Percentiles rank a stretch among this genome's conserved stretches.
These are phyloP conservation scores for Ganaspis sp. DNA, from an alignment of 1,140 invertebrate genomes.

Conservation along the genomic window DNA sequence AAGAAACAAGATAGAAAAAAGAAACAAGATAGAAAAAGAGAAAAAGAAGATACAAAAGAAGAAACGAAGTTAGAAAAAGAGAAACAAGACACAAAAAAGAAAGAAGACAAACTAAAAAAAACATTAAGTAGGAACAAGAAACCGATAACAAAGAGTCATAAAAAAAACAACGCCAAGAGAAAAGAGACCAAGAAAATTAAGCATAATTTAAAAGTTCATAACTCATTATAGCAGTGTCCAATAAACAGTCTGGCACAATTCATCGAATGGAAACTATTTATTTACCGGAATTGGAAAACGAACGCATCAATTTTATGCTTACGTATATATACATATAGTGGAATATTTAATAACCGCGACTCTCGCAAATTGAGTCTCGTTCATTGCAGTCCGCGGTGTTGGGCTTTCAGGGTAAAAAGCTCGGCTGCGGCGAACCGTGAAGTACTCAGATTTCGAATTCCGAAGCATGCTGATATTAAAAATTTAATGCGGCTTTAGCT, in stretches of 20 bases:
- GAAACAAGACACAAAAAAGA: no score
- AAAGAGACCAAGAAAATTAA: no score
- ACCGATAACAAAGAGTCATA: no score
- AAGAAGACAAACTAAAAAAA: no score
- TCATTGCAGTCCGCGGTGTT: not conserved
- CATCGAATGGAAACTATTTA: not conserved
- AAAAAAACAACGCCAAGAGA: no score
- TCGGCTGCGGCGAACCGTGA: slow-evolving; percentile 6
- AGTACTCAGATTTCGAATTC: not conserved
- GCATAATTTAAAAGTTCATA: no score
- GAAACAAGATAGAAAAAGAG: no score
- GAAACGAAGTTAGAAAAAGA: no score
- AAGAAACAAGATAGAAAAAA: no score
- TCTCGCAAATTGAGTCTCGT: slow-evolving; percentile 18
- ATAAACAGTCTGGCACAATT: not conserved
- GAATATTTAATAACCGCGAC: slow-evolving; percentile 16
- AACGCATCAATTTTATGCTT: slow-evolving; percentile 1
- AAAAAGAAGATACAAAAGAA: no score
- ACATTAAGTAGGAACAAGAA: no score
- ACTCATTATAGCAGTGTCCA: no score
- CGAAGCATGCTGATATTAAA: not conserved
- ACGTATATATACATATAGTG: not conserved
- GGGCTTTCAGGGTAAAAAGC: slow-evolving; percentile 11
- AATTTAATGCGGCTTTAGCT: not conserved
- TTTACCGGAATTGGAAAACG: not conserved